Conservation (phyloP, 2,888 invertebrate species). For the Drosophila flavopinicola region DNA sequence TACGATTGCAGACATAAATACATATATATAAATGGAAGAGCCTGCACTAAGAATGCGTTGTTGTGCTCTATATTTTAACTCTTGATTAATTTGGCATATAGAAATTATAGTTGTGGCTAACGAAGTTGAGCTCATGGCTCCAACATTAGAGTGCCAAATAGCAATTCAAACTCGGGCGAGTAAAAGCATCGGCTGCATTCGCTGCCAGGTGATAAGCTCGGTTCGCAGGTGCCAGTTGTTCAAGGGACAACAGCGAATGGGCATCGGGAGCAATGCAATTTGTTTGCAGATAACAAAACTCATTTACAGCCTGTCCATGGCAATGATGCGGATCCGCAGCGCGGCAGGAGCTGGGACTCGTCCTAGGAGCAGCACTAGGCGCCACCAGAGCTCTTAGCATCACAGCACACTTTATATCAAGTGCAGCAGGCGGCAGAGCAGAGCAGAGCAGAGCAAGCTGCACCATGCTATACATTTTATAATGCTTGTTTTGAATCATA, state of each 20-base stretch:
- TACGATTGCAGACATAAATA: slow-evolving; percentile 9
- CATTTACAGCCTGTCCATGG: slow-evolving; percentile 69
- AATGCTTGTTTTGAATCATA: slow-evolving; percentile 78
- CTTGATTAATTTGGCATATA: no score
- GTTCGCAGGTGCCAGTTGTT: slow-evolving; percentile 5
- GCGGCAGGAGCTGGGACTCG: slow-evolving; percentile 14
- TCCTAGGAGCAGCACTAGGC: background rate
- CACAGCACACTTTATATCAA: slow-evolving; percentile 65
- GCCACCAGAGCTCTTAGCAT: slow-evolving; percentile 35
- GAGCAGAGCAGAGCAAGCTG: slow-evolving; percentile 10
- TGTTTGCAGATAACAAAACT: slow-evolving; percentile 73
- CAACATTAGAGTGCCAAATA: no score
- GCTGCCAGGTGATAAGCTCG: background rate
- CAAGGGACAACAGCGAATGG: background rate
- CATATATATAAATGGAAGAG: no score
- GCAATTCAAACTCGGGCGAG: no score
- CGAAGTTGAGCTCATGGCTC: no score
- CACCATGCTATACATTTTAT: slow-evolving; percentile 70
- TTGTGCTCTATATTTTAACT: no score
- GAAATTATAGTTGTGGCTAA: no score
- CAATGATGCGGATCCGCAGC: slow-evolving; percentile 47
- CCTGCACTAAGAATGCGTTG: background rate
- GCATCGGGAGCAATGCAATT: slow-evolving; percentile 52
- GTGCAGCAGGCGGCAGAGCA: slow-evolving; percentile 48
- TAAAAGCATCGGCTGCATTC: no score